phyloP scores from a whole-genome alignment of 2,888 invertebrate species.

The Smittia aterrima region DNA sequence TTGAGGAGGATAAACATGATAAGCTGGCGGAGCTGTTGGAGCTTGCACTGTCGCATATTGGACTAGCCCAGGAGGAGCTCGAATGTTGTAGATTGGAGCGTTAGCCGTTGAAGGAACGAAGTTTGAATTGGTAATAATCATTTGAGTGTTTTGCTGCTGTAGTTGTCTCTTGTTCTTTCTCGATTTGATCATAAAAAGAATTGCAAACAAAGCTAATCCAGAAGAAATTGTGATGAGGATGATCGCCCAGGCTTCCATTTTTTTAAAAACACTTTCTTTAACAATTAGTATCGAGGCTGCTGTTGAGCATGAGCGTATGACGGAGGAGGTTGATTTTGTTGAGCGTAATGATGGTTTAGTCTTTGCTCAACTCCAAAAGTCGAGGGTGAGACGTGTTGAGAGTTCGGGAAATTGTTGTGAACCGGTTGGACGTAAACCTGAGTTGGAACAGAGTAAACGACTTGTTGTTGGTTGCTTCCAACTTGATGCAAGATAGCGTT shows the following conservation, averaged over 20 bases:
- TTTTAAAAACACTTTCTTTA: neutral
- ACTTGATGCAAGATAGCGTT: neutral
- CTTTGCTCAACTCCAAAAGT: neutral
- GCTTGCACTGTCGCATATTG: too few relatives aligned
- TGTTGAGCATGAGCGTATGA: neutral
- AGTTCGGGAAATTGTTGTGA: neutral
- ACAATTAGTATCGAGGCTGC: neutral
- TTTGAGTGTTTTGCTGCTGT: too few relatives aligned
- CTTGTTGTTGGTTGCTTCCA: neutral
- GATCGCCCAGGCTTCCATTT: constrained; percentile 6
- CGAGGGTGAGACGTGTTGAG: constrained; percentile 11
- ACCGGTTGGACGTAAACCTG: neutral
- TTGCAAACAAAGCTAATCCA: neutral
- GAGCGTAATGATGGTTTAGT: constrained; percentile 1
- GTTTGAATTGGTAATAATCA: too few relatives aligned
- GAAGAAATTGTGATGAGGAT: neutral
- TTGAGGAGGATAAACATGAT: too few relatives aligned
- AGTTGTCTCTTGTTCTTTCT: neutral
- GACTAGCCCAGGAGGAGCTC: too few relatives aligned
- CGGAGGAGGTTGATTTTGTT: constrained; percentile 8
- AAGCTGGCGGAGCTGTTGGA: too few relatives aligned
- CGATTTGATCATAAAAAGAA: neutral
- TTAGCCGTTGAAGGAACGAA: too few relatives aligned
- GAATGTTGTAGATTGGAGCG: neutral
- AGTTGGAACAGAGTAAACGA: constrained; percentile 10